Percentiles rank a stretch among this genome's conserved stretches.
Evolutionary conservation across 2,113 vertebrate species (phyloP).

Genomic region (Felis chaus): DNA sequence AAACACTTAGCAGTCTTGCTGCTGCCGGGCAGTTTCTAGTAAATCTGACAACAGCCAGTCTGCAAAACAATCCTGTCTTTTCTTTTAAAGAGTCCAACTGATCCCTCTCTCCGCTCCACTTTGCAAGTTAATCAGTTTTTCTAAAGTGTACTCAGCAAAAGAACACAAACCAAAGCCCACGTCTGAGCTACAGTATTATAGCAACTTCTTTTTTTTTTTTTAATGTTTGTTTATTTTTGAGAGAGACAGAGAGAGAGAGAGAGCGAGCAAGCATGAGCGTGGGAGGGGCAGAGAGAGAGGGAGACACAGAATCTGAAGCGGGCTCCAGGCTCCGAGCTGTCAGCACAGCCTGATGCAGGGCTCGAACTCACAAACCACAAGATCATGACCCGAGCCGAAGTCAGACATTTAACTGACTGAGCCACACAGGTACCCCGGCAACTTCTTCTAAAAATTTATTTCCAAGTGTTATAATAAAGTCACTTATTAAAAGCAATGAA

Average conservation of each 20-base stretch:
- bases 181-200: not conserved
- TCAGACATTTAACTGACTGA: no score
- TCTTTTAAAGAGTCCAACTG: not conserved
- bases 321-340: no score
- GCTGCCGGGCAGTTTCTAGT: not conserved
- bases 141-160: slow-evolving; percentile 1
- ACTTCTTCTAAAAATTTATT: slow-evolving; percentile 34
- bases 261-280: no score
- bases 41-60: not conserved
- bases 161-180: not conserved
- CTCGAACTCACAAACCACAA: no score
- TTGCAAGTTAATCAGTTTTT: slow-evolving; percentile 8
- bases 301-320: no score
- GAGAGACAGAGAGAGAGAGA: no score
- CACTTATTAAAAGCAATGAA: slow-evolving; percentile 18
- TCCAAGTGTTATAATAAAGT: slow-evolving; percentile 6
- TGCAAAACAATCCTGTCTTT: not conserved
- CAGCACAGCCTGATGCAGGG: no score
- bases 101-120: not conserved
- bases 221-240: no score
- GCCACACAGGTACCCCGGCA: not conserved
- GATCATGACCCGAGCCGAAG: no score
- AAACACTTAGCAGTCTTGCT: not conserved
- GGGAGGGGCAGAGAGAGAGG: no score
- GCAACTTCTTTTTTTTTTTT: not conserved